Evolutionary conservation across 1,140 invertebrate species (phyloP).

Genomic region (Temnothorax nylanderi): DNA sequence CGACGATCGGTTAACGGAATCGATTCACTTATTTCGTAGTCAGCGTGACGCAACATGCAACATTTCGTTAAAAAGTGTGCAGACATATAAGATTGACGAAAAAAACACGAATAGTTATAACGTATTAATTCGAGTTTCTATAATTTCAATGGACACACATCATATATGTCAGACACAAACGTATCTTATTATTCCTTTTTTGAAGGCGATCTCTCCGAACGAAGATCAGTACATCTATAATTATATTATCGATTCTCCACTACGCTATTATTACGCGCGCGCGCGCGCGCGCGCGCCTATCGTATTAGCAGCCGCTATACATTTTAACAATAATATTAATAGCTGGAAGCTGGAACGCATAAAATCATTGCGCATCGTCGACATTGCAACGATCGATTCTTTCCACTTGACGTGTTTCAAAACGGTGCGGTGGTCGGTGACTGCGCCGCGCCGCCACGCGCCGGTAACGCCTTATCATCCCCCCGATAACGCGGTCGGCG

Average conservation of each 20-base stretch:
- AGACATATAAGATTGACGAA: not conserved
- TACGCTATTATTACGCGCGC: not conserved
- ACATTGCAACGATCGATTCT: not conserved
- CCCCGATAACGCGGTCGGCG: constrained; percentile 36
- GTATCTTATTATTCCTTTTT: not conserved
- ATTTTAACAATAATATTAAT: not conserved
- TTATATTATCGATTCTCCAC: not conserved
- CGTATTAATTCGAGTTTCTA: not conserved
- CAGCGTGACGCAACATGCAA: not conserved
- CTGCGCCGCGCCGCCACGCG: too few relatives aligned
- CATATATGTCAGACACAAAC: too few relatives aligned
- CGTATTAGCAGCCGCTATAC: too few relatives aligned
- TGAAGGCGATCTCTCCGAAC: not conserved
- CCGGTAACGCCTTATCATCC: constrained; percentile 3
- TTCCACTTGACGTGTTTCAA: not conserved
- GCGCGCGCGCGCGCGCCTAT: not conserved
- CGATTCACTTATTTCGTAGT: too few relatives aligned
- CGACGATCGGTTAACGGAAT: too few relatives aligned
- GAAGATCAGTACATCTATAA: too few relatives aligned
- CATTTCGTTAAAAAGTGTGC: not conserved
- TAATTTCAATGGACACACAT: not conserved
- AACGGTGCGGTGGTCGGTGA: too few relatives aligned
- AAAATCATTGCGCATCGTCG: not conserved
- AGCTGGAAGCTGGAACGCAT: not conserved
- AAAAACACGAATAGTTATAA: too few relatives aligned